Evolutionary conservation across 2,888 invertebrate genomes (phyloP).

Genomic region (Monopis laevigella): DNA sequence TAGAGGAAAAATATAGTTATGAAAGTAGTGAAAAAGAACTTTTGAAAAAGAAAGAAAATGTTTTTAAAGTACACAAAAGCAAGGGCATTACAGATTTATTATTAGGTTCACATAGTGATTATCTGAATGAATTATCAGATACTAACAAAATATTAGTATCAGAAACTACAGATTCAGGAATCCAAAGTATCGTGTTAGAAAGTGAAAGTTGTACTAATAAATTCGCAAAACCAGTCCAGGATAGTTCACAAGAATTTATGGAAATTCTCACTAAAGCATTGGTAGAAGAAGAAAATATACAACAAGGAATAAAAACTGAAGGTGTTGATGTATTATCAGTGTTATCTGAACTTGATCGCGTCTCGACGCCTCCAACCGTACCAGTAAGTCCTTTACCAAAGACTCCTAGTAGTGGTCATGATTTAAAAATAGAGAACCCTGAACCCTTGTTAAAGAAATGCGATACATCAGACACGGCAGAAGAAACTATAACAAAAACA

Average conservation of each 20-base stretch:
- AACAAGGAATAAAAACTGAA: slow-evolving; percentile 55
- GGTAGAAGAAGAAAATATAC: slow-evolving; percentile 33
- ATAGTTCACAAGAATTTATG: slow-evolving; percentile 33
- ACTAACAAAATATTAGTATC: slow-evolving; percentile 21
- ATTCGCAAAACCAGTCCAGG: slow-evolving; percentile 22
- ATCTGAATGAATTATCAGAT: slow-evolving; percentile 1
- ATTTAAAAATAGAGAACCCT: slow-evolving; percentile 46
- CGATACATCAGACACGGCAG: slow-evolving; percentile 47
- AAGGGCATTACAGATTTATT: background rate
- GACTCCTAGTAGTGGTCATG: slow-evolving; percentile 42
- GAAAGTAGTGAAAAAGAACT: slow-evolving; percentile 43
- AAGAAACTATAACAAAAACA: slow-evolving; percentile 59
- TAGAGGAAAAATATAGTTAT: slow-evolving; percentile 55
- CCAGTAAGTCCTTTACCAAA: slow-evolving; percentile 72
- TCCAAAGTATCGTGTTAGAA: slow-evolving; percentile 34
- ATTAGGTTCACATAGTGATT: background rate
- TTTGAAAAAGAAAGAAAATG: background rate
- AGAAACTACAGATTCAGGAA: slow-evolving; percentile 37
- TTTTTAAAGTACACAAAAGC: background rate
- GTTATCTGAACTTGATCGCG: slow-evolving; percentile 36
- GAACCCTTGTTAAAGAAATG: slow-evolving; percentile 50
- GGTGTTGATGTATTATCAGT: slow-evolving; percentile 32
- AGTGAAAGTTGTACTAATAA: slow-evolving; percentile 19
- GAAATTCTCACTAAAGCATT: slow-evolving; percentile 30
- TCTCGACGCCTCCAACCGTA: slow-evolving; percentile 73